phyloP scores from a whole-genome alignment of 2,113 vertebrate species.

The Empidonax alnorum region DNA sequence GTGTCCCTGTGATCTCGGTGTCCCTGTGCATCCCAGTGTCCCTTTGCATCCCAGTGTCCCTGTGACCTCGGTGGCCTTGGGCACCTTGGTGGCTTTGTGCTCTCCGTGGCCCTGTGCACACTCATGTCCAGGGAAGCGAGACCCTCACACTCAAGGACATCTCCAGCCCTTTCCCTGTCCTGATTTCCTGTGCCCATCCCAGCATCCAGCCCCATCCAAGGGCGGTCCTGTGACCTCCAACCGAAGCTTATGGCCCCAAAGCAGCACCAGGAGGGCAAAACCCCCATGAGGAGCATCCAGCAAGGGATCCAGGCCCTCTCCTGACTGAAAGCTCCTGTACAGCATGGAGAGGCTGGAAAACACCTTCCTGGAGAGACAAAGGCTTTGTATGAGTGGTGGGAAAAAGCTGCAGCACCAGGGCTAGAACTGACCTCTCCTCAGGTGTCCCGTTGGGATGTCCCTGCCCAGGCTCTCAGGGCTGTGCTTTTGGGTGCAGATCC shows the following conservation, averaged over 20 bases:
- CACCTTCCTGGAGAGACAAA: not conserved
- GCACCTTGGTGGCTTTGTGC: too few species aligned
- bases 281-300: fast-evolving
- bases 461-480: not conserved
- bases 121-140: not conserved
- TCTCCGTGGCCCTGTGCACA: fast-evolving
- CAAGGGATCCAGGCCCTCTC: not conserved
- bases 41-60: too few species aligned
- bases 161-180: not conserved
- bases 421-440: fast-evolving
- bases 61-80: not conserved
- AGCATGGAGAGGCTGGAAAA: not conserved
- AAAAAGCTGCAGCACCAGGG: not conserved
- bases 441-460: fast-evolving
- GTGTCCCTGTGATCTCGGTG: too few species aligned
- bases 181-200: not conserved
- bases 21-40: not conserved
- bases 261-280: not conserved
- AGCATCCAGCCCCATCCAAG: fast-evolving
- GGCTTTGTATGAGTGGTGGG: not conserved
- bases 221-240: fast-evolving
- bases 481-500: not conserved
- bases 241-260: fast-evolving
- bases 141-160: not conserved
- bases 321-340: fast-evolving